Base-by-base conservation (phyloP, 2,113 vertebrate genomes). In the Colaptes auratus region DNA sequence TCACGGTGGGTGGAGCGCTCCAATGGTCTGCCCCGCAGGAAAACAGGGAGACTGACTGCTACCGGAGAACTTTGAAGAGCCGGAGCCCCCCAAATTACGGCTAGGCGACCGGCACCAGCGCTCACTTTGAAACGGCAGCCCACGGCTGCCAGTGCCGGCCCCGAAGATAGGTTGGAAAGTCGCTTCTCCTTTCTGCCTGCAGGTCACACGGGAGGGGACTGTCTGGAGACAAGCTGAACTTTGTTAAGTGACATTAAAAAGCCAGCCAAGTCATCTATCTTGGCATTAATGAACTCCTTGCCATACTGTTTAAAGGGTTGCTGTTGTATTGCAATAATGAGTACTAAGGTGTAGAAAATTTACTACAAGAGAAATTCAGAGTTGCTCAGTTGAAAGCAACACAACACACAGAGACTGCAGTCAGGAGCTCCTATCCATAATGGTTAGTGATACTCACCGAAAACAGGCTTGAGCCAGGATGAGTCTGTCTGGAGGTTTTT, bases 381-480 rank as follows among this genome's bases (percentile, higher is more conserved):
- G 18, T 1, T 1, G 6, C 71, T 35, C 36, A 8, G 2, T 1
- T 66, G 28, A 36, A 42, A 23, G 44, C 50, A 3, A 6, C 9
- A 17, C 19, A 14, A 78, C 46, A 2, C 21, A 3, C 18, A 1
- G 7, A 1, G 6, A 27, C 15, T 0, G 24, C 48, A 6, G 1
- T 1, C 1, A 3, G 36, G 13, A 33, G 56, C 52, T 15, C 2
- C 7, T 15, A 2, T 0, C n/a, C 27, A 2, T 2, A 6, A 4
- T 0, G 2, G 2, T 2, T 0, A 7, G 10, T 6, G 35, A 2
- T 1, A 0, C 1, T n/a, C 17, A 6, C 24, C 5, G 27, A 0
- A 1, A 39, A 35, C 0, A 4, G 1, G 2, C 35, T 3, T 10
- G 2, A 35, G 7, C 25, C 17, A 0, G 7, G 1, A 1, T 2